phyloP scores from a whole-genome alignment of 2,113 vertebrate species.

The Eudyptes chrysolophus region DNA sequence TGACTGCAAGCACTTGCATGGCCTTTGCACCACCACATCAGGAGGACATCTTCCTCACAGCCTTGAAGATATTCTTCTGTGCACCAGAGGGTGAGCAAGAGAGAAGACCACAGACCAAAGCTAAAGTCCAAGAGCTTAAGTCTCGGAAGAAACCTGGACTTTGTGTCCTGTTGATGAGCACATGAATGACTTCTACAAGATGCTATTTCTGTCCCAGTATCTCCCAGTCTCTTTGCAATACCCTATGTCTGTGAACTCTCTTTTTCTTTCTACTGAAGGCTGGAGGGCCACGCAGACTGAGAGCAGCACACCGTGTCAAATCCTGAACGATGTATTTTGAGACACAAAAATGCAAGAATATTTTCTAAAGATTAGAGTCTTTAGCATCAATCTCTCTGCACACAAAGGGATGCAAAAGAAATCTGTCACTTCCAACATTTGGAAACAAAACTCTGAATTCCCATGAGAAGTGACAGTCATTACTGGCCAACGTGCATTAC shows the following conservation, averaged over 20 bases:
- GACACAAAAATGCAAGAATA: neutral
- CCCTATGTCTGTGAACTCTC: neutral
- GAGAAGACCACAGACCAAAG: neutral
- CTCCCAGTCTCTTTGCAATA: neutral
- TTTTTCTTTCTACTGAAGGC: neutral
- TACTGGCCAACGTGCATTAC: neutral
- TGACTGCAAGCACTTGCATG: rapidly evolving
- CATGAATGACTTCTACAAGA: neutral
- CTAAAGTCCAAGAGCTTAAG: neutral
- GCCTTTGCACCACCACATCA: rapidly evolving
- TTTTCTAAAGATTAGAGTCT: neutral
- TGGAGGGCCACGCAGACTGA: neutral
- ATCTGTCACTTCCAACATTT: neutral
- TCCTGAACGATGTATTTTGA: neutral
- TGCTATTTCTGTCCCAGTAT: neutral
- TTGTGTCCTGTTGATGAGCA: neutral
- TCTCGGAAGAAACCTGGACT: neutral
- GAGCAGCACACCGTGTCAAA: neutral
- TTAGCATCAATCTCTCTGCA: neutral
- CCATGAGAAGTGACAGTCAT: neutral
- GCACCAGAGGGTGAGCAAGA: neutral
- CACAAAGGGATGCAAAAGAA: neutral
- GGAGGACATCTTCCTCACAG: neutral
- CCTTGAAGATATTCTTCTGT: neutral
- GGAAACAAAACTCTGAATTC: neutral